Evolutionary conservation across 1,140 invertebrate species (phyloP), one percentile per base, ranked within the genome.

Genomic region (Drosophila pseudoobscura): DNA sequence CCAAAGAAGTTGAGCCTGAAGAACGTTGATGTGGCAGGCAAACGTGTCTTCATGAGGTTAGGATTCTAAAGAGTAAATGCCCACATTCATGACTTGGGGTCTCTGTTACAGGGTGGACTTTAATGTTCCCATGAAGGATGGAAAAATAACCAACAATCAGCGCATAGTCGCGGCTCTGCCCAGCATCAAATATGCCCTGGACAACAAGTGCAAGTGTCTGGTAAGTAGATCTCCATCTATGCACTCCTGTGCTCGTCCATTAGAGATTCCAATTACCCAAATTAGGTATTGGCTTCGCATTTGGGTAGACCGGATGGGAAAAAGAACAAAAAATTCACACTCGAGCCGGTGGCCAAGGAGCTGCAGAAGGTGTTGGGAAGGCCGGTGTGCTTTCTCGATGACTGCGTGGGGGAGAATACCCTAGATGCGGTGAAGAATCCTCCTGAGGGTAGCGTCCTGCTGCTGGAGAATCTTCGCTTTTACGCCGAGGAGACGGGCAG

Each of bases 401-500:
- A 99, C 90, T 99, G 98, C 93, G 96, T 99, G 50, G 98, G 99
- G 2, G 77, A 95, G 2, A 95, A 97, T 77, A 97, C 99, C 5
- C 97, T 99, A 92, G 92, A 93, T 26, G 95, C 95, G 0, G 98
- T 98, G 92, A 95, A 95, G 35, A 94, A 98, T 93, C 98, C 99
- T 20, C 92, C 94, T 35, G 91, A 93, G 6, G 99, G 98, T 1
- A 95, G 95, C 0, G 93, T 99, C 2, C 96, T 99, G 89, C 93
- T 99, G 9, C 92, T 99, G 7, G 99, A 99, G 92, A 99, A 99
- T 92, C 93, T 99, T 1, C 93, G 99, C 35, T 99, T 98, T 92
- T 97, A 99, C 92, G 90, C 99, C 45, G 99, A 99, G 92, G 99
- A 99, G 92, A 98, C 99, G 92, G 99, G 99, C 35, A 99, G 99